Conservation (phyloP, 2,797 vertebrate species). For the Anguilla marmorata region DNA sequence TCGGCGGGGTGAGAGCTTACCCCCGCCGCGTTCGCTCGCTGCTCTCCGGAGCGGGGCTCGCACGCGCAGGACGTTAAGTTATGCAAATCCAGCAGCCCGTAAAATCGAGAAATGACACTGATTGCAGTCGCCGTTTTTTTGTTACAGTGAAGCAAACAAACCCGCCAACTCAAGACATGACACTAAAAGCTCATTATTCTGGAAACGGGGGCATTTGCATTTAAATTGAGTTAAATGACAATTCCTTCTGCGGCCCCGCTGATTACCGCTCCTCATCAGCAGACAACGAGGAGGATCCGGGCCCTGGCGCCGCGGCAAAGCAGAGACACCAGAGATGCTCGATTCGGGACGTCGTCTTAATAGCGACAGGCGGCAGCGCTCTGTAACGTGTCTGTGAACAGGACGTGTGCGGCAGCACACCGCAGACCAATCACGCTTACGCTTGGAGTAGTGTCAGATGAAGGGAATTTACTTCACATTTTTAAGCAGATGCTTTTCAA, state of each 20-base stretch:
- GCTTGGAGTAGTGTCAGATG: neutral
- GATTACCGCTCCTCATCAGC: slow-evolving; percentile 64
- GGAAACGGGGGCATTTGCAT: slow-evolving; percentile 73
- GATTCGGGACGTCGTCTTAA: neutral
- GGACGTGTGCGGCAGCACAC: neutral
- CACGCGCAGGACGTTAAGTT: slow-evolving; percentile 29
- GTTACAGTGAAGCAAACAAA: slow-evolving; percentile 57
- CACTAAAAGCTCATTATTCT: slow-evolving; percentile 69
- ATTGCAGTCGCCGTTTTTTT: slow-evolving; percentile 49
- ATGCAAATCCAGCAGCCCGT: slow-evolving; percentile 47
- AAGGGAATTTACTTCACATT: neutral
- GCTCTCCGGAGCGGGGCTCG: neutral
- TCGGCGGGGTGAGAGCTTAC: neutral
- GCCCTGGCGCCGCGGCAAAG: neutral
- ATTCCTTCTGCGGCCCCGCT: slow-evolving; percentile 53
- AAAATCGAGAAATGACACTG: slow-evolving; percentile 51
- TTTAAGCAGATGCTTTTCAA: neutral
- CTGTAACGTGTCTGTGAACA: neutral
- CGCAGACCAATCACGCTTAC: neutral
- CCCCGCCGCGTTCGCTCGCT: neutral
- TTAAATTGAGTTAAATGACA: slow-evolving; percentile 73
- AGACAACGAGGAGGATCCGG: slow-evolving; percentile 26
- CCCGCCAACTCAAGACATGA: slow-evolving; percentile 55
- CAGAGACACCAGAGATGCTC: neutral
- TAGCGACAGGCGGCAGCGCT: neutral